Base-by-base conservation (phyloP, 2,888 invertebrate species). In the Drosophila barbarae region DNA sequence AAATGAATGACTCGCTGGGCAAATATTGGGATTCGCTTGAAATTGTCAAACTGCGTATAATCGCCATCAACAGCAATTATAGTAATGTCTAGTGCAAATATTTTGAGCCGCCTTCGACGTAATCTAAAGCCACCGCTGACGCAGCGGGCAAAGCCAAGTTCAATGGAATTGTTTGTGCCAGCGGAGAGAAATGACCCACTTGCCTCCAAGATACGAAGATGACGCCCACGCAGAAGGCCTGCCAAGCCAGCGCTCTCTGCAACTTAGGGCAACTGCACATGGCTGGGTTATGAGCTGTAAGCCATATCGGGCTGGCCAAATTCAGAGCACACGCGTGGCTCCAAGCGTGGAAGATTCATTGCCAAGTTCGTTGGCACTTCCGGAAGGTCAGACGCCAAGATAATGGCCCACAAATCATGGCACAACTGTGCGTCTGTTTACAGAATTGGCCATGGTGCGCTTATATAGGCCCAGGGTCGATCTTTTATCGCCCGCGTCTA, bases 361-460 rank as follows among this genome's bases (percentile, higher is more conserved):
- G 80, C 68, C 84, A 76, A 81, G 84, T 84, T 81, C 84, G 84
- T 78, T 84, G 75, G 71, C 80, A 76, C 74, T 72, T 73, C 42
- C 57, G 61, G 69, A 74, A 79, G 79, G 79, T 83, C 67, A 64
- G 7, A 13, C 38, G 50, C 42, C 9, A 32, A 55, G 44, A 52
- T 69, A 63, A 61, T 63, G 71, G 64, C 58, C 56, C 73, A 69
- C 61, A 75, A 75, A 70, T 71, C 67, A 39, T 34, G 36, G 35
- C 32, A 59, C 39, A 66, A 49, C 55, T 54, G 68, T 60, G 59
- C 38, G 42, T 13, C 68, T 69, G 49, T 28, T 63, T 57, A 65
- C 68, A 68, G 70, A 65, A 69, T 77, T 80, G 75, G 69, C 56
- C 67, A 69, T 69, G 66, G 49, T 57, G 34, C 46, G 47, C 56